Percentiles rank a stretch among this genome's conserved stretches.
Evolutionary conservation across 2,797 vertebrate genomes (phyloP).

Genomic region (Myiothlypis coronata): DNA sequence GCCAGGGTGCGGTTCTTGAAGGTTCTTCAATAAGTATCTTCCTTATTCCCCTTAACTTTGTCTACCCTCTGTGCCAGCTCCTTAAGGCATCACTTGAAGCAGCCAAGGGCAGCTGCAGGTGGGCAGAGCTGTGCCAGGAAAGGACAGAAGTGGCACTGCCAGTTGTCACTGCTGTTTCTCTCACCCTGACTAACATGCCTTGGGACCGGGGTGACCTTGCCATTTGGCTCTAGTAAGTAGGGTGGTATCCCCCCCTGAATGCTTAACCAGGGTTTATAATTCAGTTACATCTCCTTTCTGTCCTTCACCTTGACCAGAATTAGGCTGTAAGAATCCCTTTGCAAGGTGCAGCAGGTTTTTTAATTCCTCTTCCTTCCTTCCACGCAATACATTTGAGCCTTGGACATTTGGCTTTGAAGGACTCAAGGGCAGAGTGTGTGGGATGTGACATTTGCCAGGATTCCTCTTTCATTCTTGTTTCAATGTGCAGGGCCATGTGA

Average conservation of each 20-base stretch:
- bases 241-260: background rate
- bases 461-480: background rate
- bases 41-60: background rate
- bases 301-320: background rate
- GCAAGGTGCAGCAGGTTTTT: background rate
- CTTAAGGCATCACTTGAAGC: background rate
- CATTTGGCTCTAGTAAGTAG: background rate
- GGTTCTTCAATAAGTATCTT: background rate
- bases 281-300: background rate
- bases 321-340: background rate
- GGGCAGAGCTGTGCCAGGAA: fast-evolving
- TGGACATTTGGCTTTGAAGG: background rate
- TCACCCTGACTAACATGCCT: background rate
- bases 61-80: background rate
- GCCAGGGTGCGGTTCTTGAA: background rate
- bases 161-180: background rate
- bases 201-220: background rate
- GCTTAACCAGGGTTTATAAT: background rate
- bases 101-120: background rate
- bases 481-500: background rate
- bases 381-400: background rate
- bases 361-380: background rate
- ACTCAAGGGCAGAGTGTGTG: slow-evolving; percentile 1
- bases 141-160: background rate
- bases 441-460: slow-evolving; percentile 26